These are phyloP conservation scores for Flexamia atlantica DNA, from an alignment of 2,888 invertebrate species.

Conservation along the genomic window DNA sequence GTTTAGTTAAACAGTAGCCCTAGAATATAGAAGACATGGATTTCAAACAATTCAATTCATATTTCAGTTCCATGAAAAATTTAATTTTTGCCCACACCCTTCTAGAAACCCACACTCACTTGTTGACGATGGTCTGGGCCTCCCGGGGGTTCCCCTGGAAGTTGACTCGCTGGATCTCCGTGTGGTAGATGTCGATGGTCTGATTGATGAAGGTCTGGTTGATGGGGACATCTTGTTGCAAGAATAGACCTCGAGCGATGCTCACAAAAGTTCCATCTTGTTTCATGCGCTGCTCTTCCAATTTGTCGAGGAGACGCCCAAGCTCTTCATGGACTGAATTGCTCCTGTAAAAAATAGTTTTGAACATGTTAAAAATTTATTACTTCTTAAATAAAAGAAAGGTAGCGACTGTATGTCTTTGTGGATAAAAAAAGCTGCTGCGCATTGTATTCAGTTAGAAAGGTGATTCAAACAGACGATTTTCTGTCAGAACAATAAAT, in stretches of 20 bases:
- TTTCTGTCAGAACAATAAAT: no score
- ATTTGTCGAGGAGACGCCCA: constrained; percentile 63
- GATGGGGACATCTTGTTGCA: constrained; percentile 66
- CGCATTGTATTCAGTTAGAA: no score
- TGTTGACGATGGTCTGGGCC: constrained; percentile 67
- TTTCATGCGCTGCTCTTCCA: constrained; percentile 47
- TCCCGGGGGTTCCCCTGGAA: constrained; percentile 64
- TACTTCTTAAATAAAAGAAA: no score
- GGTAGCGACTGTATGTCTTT: no score
- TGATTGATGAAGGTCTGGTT: constrained; percentile 63
- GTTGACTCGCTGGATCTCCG: constrained; percentile 67
- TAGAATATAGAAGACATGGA: no score
- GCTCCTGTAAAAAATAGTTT: constrained; percentile 27
- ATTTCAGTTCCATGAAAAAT: no score
- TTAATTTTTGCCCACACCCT: no score
- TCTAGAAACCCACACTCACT: constrained; percentile 68
- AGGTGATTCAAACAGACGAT: no score
- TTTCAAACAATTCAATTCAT: no score
- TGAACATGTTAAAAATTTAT: no score
- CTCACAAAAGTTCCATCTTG: constrained; percentile 60
- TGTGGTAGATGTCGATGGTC: constrained; percentile 66
- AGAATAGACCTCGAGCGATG: constrained; percentile 68
- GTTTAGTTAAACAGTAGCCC: no score
- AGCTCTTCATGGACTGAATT: constrained; percentile 63
- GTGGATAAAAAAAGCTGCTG: no score